Evolutionary conservation across 2,888 invertebrate genomes (phyloP).

Genomic region (Zhengitettix transpicula): DNA sequence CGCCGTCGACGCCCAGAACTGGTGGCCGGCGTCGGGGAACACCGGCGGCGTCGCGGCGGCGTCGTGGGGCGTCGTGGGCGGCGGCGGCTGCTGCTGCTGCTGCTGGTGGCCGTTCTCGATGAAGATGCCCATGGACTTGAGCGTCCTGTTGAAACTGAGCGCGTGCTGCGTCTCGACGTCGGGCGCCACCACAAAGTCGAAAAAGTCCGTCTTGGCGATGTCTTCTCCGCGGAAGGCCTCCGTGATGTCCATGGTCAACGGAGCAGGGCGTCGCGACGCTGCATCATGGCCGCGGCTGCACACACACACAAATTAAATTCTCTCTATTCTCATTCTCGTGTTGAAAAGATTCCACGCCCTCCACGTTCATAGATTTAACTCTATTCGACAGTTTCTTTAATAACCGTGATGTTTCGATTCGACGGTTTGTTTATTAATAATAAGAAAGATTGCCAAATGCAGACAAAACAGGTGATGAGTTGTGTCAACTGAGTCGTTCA

Average conservation of each 20-base stretch:
- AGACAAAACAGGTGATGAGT: too few relatives aligned
- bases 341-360: too few relatives aligned
- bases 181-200: conserved; percentile 73
- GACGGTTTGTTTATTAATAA: too few relatives aligned
- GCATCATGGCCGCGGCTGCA: too few relatives aligned
- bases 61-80: neutral
- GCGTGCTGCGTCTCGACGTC: conserved; percentile 46
- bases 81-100: conserved; percentile 29
- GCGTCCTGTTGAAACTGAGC: conserved; percentile 46
- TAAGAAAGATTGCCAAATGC: too few relatives aligned
- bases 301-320: too few relatives aligned
- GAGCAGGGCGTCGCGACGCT: too few relatives aligned
- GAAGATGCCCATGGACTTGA: conserved; percentile 50
- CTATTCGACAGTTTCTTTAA: too few relatives aligned
- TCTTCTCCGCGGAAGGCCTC: conserved; percentile 64
- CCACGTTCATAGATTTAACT: too few relatives aligned
- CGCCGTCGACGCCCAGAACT: conserved; percentile 8
- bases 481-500: too few relatives aligned
- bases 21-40: conserved; percentile 27
- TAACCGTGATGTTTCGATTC: too few relatives aligned
- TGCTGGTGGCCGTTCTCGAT: conserved; percentile 35
- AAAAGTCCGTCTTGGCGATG: conserved; percentile 74
- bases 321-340: too few relatives aligned
- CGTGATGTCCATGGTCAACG: conserved; percentile 59
- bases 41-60: conserved; percentile 16